Evolutionary conservation across 2,113 vertebrate genomes (phyloP).

Genomic region (Podarcis cretensis): DNA sequence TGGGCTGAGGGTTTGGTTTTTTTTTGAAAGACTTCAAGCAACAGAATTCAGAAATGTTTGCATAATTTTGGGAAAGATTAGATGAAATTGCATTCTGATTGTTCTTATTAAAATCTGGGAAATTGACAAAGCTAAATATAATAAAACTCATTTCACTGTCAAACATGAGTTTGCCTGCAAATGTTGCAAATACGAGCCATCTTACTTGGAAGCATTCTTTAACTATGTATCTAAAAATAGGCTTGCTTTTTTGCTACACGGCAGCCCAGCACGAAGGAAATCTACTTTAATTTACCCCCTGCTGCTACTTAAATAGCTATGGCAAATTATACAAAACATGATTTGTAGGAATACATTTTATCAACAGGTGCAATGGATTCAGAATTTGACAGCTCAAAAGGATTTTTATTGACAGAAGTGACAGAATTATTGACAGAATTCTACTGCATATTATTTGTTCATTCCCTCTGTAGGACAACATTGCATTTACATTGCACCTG

Average conservation of each 20-base stretch:
- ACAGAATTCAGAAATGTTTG: background rate
- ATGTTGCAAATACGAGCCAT: background rate
- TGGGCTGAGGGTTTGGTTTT: no score
- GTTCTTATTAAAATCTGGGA: slow-evolving; percentile 9
- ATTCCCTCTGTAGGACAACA: background rate
- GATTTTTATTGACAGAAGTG: background rate
- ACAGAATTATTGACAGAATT: no score
- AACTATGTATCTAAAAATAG: background rate
- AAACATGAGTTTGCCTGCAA: slow-evolving; percentile 11
- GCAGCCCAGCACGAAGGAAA: background rate
- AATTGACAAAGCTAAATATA: slow-evolving; percentile 18
- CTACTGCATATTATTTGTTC: background rate
- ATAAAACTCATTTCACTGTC: background rate
- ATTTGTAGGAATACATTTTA: slow-evolving; percentile 18
- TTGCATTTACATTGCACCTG: background rate
- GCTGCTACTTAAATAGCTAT: slow-evolving; percentile 29
- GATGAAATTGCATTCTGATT: background rate
- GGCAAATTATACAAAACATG: background rate
- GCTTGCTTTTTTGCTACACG: background rate
- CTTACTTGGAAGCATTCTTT: background rate
- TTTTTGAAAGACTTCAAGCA: background rate
- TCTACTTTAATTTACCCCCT: slow-evolving; percentile 28
- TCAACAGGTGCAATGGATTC: background rate
- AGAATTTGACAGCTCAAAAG: slow-evolving; percentile 8
- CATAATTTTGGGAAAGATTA: slow-evolving; percentile 3